Base-by-base conservation (phyloP, 2,888 invertebrate species). In the Ormyrus thymus region DNA sequence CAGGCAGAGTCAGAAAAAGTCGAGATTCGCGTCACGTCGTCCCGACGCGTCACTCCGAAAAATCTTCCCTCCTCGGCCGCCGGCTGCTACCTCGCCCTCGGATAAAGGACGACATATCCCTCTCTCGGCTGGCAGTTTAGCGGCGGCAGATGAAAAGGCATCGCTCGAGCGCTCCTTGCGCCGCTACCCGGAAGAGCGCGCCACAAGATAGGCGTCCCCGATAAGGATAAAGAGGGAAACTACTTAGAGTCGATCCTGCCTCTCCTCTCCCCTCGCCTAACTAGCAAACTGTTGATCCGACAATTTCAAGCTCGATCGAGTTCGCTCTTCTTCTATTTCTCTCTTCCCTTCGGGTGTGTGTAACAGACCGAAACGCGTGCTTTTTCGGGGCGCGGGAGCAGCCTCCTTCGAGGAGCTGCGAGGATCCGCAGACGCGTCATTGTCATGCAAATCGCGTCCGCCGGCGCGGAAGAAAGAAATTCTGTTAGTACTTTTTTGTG, bases 221-320 rank as follows among this genome's bases (percentile, higher is more conserved):
- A 64, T 64, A 74, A 75, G 70, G 78, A 79, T 75, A 71, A 79
- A 71, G 79, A 59, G 53, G 65, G 48, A 51, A 71, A 66, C 75
- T 79, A 64, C 71, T 43, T 64, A 45, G 50, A 68, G 76, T 68
- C 69, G 78, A 78, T 77, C 73, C 76, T 78, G 11, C 51, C 82
- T 70, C 83, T n/a, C 29, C 29, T 29, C 29, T 29, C 29, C 29
- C 29, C 29, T 29, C 29, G 29, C 29, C 29, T 82, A 83, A 81
- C 83, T 82, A 76, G 83, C 83, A 83, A 85, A 85, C 83, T 84
- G 83, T 86, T 84, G 84, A 85, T 85, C 82, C 82, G 81, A 79
- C 81, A 82, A 85, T 84, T 83, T 85, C 81, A 83, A 81, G 83
- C 83, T 75, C 83, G 83, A 84, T 85, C 83, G 82, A 82, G 65